These are phyloP conservation scores for Aphelinus atriplicis DNA, from an alignment of 1,140 invertebrate genomes.

Conservation along the genomic window DNA sequence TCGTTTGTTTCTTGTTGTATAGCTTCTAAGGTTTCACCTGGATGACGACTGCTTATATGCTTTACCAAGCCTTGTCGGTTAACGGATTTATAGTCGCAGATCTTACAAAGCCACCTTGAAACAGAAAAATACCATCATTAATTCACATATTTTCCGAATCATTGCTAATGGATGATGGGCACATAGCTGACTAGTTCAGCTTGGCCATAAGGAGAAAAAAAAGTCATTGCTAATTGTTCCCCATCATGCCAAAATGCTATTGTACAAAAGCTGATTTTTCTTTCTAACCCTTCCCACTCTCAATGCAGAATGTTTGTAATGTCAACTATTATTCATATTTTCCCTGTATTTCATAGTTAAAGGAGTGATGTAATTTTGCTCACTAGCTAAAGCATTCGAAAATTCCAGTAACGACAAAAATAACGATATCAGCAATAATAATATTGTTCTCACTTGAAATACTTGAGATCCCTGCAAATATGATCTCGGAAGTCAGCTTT, in stretches of 20 bases:
- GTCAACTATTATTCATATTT: no score
- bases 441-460: constrained; percentile 59
- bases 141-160: no score
- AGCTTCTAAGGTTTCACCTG: constrained; percentile 42
- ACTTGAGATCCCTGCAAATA: constrained; percentile 68
- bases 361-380: not conserved
- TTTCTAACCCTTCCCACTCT: constrained; percentile 11
- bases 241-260: no score
- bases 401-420: not conserved
- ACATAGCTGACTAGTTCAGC: no score
- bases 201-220: no score
- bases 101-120: constrained; percentile 54
- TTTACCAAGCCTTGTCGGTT: constrained; percentile 52
- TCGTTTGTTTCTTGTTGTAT: constrained; percentile 51
- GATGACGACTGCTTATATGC: constrained; percentile 55
- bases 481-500: constrained; percentile 68
- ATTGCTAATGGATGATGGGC: no score
- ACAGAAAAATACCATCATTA: constrained; percentile 4
- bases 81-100: constrained; percentile 56
- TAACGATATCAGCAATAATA: not conserved
- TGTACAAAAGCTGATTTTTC: no score
- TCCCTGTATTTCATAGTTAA: no score
- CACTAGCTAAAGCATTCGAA: not conserved
- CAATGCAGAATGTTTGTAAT: no score
- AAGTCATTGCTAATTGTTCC: no score